Conservation (phyloP, 1,140 invertebrate species). For the Campoletis sonorensis region DNA sequence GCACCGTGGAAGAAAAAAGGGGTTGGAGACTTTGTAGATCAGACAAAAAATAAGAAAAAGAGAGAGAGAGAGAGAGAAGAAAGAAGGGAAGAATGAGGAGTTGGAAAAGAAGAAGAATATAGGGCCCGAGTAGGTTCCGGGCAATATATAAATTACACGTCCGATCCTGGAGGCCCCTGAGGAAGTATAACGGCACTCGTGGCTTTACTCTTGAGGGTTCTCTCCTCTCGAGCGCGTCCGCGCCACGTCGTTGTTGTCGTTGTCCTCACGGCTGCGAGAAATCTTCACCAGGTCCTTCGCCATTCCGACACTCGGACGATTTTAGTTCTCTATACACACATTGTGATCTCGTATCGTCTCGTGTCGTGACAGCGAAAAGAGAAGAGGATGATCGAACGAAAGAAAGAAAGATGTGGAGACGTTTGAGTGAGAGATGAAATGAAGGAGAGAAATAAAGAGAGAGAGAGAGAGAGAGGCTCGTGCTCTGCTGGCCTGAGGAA, state of each 20-base stretch:
- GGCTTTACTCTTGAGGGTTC: slow-evolving; percentile 41
- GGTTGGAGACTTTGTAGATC: background rate
- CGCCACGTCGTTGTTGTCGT: background rate
- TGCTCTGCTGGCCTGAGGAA: slow-evolving; percentile 21
- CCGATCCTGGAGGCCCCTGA: slow-evolving; percentile 60
- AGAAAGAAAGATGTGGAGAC: slow-evolving; percentile 17
- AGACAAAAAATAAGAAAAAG: background rate
- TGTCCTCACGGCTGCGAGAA: slow-evolving; percentile 16
- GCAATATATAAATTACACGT: slow-evolving; percentile 71
- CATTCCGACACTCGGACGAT: slow-evolving; percentile 32
- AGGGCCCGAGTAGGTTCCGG: slow-evolving; percentile 54
- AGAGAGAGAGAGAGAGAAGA: background rate
- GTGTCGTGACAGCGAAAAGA: slow-evolving; percentile 56
- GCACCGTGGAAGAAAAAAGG: background rate
- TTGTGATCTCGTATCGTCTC: slow-evolving; percentile 29
- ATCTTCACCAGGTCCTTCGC: slow-evolving; percentile 16
- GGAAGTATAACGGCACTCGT: slow-evolving; percentile 63
- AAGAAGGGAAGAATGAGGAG: slow-evolving; percentile 39
- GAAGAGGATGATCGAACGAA: slow-evolving; percentile 47
- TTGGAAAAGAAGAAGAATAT: slow-evolving; percentile 24
- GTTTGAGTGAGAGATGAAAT: slow-evolving; percentile 27
- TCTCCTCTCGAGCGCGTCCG: slow-evolving; percentile 29
- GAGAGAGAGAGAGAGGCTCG: slow-evolving; percentile 15
- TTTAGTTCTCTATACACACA: background rate
- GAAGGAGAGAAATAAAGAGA: slow-evolving; percentile 29